Evolutionary conservation across 2,888 invertebrate genomes (phyloP).

Genomic region (Ophion obscuratus): DNA sequence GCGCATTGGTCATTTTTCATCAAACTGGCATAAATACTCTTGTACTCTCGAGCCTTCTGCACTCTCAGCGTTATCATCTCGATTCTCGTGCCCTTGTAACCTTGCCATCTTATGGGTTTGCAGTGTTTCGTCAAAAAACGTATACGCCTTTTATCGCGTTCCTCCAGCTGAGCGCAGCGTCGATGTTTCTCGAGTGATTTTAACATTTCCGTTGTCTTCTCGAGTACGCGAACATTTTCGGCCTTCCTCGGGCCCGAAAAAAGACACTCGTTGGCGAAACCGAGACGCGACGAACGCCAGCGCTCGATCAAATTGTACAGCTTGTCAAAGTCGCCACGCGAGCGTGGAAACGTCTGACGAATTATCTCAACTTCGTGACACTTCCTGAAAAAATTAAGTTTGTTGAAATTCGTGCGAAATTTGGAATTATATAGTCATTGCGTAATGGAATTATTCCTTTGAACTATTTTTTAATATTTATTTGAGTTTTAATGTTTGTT

Average conservation of each 20-base stretch:
- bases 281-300: slow-evolving; percentile 88
- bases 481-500: too few relatives aligned
- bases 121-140: slow-evolving; percentile 89
- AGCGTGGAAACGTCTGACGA: slow-evolving; percentile 89
- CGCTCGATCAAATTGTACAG: slow-evolving; percentile 89
- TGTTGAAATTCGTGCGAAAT: neutral
- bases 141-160: slow-evolving; percentile 86
- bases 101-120: slow-evolving; percentile 91
- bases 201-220: slow-evolving; percentile 90
- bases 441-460: neutral
- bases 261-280: slow-evolving; percentile 87
- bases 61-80: slow-evolving; percentile 93
- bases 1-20: slow-evolving; percentile 86
- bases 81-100: slow-evolving; percentile 89
- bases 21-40: slow-evolving; percentile 90
- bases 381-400: slow-evolving; percentile 73
- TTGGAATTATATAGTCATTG: neutral
- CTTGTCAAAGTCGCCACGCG: slow-evolving; percentile 90
- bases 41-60: slow-evolving; percentile 91
- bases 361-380: slow-evolving; percentile 86
- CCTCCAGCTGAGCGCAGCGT: slow-evolving; percentile 86
- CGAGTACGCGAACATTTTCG: slow-evolving; percentile 89
- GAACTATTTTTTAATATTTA: neutral
- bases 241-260: slow-evolving; percentile 89
- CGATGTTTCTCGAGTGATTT: slow-evolving; percentile 89